Conservation (phyloP, 2,113 vertebrate genomes). For the Mellivora capensis region DNA sequence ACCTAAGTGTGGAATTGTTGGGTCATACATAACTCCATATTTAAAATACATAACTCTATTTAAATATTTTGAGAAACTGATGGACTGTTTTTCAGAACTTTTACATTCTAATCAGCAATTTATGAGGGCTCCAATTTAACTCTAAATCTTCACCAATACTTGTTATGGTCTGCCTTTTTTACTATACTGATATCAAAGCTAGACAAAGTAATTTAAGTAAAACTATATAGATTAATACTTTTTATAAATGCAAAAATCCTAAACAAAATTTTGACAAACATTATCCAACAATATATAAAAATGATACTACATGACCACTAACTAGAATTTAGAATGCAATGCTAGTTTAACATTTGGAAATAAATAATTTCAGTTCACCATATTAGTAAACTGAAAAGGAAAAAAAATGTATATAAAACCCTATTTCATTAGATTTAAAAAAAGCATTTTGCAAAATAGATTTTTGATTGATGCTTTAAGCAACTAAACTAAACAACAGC, state of each 20-base stretch:
- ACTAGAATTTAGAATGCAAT: not conserved
- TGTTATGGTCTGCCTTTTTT: not conserved
- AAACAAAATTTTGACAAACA: not conserved
- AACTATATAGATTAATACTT: not conserved
- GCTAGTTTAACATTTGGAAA: not conserved
- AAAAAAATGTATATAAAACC: not conserved
- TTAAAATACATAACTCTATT: not conserved
- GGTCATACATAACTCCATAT: not conserved
- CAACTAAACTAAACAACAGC: not conserved
- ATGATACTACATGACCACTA: not conserved
- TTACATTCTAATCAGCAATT: not conserved
- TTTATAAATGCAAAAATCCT: not conserved
- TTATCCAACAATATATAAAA: not conserved
- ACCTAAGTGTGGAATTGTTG: not conserved
- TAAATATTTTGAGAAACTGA: not conserved
- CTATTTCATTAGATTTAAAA: not conserved
- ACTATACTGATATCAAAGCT: not conserved
- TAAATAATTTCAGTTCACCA: not conserved
- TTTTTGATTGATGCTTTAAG: not conserved
- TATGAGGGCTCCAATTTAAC: not conserved
- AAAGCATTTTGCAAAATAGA: not conserved
- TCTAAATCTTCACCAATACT: not conserved
- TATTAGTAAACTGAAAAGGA: not conserved
- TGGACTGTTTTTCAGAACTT: not conserved
- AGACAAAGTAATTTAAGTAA: constrained; percentile 5